Evolutionary conservation across 2,888 invertebrate genomes (phyloP).

Genomic region (Eupithecia subumbrata): DNA sequence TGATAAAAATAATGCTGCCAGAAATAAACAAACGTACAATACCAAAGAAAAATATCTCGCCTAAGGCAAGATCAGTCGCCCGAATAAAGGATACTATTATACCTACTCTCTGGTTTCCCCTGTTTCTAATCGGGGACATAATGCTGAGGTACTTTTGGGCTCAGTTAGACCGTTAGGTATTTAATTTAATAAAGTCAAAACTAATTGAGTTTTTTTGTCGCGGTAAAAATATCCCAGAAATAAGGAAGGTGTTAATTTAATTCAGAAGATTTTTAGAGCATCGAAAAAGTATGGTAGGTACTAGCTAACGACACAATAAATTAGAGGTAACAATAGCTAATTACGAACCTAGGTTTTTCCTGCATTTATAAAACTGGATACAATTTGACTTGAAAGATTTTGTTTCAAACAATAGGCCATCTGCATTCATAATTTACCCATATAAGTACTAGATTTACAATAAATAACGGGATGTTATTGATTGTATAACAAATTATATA

Average conservation of each 20-base stretch:
- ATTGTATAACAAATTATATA: too few relatives aligned
- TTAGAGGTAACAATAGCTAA: neutral
- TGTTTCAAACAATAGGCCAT: neutral
- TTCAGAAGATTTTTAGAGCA: too few relatives aligned
- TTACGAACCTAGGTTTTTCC: neutral
- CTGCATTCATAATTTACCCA: neutral
- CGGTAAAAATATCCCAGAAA: too few relatives aligned
- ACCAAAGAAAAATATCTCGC: neutral
- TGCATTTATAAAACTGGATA: too few relatives aligned
- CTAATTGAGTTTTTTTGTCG: neutral
- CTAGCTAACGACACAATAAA: neutral
- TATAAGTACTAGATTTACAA: neutral
- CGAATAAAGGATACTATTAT: slow-evolving; percentile 2
- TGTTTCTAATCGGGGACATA: slow-evolving; percentile 48
- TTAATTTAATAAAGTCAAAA: neutral
- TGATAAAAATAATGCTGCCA: neutral
- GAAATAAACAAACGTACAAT: neutral
- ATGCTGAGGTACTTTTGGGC: slow-evolving; percentile 45
- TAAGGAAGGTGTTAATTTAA: too few relatives aligned
- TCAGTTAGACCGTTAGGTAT: neutral
- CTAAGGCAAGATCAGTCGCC: slow-evolving; percentile 24
- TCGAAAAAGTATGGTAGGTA: neutral
- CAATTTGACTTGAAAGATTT: neutral
- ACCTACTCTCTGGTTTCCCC: slow-evolving; percentile 2
- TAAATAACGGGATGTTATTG: too few relatives aligned